phyloP scores from a whole-genome alignment of 2,113 vertebrate genomes.

The Triplophysa rosa region DNA sequence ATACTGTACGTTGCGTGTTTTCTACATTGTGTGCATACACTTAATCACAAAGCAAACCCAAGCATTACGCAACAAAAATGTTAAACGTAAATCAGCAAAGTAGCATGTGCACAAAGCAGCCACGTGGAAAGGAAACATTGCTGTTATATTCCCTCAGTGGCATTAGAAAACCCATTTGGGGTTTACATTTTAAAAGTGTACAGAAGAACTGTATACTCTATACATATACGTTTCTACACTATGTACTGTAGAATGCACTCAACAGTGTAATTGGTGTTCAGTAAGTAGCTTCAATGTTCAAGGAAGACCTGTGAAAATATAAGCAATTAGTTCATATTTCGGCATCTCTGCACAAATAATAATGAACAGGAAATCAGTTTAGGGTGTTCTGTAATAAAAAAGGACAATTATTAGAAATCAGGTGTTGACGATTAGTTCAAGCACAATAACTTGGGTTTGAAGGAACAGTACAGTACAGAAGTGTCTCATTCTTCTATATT shows the following conservation, averaged over 20 bases:
- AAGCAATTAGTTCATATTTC: neutral
- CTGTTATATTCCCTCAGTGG: conserved; percentile 18
- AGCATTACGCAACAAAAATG: neutral
- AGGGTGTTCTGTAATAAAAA: neutral
- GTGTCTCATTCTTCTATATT: conserved; percentile 1
- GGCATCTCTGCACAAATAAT: neutral
- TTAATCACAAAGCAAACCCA: neutral
- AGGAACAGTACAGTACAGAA: neutral
- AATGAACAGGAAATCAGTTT: neutral
- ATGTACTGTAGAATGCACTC: neutral
- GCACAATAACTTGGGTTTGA: too few relatives aligned
- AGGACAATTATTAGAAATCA: neutral
- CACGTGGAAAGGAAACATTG: conserved; percentile 32
- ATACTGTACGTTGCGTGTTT: neutral
- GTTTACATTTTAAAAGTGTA: neutral
- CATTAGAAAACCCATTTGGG: conserved; percentile 10
- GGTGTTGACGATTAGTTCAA: neutral
- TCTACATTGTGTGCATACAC: neutral
- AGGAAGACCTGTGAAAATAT: neutral
- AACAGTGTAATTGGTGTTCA: neutral
- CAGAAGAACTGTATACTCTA: neutral
- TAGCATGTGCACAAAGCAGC: conserved; percentile 24
- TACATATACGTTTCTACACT: neutral
- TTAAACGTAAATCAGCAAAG: neutral
- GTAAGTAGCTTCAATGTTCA: neutral